Evolutionary conservation across 2,113 vertebrate genomes (phyloP).

Genomic region (Sinocyclocheilus anshuiensis): DNA sequence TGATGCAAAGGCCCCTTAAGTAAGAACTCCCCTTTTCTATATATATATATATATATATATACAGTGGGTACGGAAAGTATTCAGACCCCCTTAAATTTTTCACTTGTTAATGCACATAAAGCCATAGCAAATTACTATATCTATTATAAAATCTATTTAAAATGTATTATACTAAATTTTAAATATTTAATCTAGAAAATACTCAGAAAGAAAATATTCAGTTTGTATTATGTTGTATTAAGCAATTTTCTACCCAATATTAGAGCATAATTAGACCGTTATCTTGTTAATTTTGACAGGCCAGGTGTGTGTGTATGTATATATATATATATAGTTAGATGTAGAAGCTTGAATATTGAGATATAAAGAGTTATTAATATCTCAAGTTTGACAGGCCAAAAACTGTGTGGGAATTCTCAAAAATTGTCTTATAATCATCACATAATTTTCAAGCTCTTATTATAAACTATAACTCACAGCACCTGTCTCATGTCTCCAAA

Average conservation of each 20-base stretch:
- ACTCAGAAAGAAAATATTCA: background rate
- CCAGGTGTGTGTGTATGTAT: too few species aligned
- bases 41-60: too few species aligned
- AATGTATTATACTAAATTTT: background rate
- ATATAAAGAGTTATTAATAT: too few species aligned
- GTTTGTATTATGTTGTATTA: background rate
- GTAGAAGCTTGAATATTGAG: too few species aligned
- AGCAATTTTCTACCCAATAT: background rate
- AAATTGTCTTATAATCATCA: background rate
- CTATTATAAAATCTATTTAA: background rate
- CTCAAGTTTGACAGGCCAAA: too few species aligned
- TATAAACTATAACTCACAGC: background rate
- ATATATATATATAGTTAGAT: too few species aligned
- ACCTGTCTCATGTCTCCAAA: slow-evolving; percentile 92
- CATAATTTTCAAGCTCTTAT: background rate
- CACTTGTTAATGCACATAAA: background rate
- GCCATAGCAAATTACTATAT: background rate
- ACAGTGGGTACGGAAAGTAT: too few species aligned
- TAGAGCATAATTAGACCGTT: background rate
- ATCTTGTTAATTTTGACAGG: too few species aligned
- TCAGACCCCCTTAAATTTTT: too few species aligned
- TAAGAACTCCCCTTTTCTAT: background rate
- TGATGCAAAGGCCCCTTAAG: background rate
- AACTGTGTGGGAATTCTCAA: background rate
- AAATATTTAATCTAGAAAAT: background rate